Evolutionary conservation across 2,113 vertebrate species (phyloP).

Genomic region (Riparia riparia): DNA sequence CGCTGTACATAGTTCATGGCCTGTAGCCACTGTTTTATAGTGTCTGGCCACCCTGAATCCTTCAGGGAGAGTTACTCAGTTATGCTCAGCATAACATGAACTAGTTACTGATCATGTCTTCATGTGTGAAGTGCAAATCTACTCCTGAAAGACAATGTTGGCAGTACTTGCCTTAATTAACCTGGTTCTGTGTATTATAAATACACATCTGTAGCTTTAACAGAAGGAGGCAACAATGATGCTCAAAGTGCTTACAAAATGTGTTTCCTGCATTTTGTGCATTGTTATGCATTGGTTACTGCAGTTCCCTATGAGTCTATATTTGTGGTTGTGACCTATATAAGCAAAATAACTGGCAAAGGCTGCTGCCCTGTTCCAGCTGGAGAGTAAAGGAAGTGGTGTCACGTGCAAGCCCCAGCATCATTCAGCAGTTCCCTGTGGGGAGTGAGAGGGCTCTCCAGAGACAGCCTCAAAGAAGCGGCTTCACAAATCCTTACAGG

Average conservation of each 20-base stretch:
- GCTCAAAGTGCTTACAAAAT: neutral
- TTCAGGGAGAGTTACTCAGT: neutral
- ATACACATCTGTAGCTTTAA: neutral
- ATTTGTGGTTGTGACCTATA: neutral
- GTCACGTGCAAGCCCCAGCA: neutral
- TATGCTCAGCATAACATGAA: neutral
- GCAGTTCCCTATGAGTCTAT: neutral
- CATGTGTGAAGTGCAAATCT: neutral
- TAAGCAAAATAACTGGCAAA: neutral
- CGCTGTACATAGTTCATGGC: neutral
- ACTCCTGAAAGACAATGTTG: neutral
- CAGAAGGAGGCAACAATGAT: neutral
- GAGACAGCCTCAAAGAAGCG: neutral
- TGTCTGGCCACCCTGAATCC: neutral
- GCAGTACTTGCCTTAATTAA: neutral
- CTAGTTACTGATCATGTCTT: neutral
- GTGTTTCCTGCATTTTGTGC: neutral
- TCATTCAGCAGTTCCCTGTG: neutral
- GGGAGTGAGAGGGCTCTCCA: neutral
- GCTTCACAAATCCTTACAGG: neutral
- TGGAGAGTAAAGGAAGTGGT: neutral
- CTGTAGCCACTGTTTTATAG: neutral
- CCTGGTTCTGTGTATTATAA: neutral
- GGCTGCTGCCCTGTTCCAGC: neutral
- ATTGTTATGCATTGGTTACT: neutral